Conservation (phyloP, 2,888 invertebrate species). For the Amblyteles armatorius region DNA sequence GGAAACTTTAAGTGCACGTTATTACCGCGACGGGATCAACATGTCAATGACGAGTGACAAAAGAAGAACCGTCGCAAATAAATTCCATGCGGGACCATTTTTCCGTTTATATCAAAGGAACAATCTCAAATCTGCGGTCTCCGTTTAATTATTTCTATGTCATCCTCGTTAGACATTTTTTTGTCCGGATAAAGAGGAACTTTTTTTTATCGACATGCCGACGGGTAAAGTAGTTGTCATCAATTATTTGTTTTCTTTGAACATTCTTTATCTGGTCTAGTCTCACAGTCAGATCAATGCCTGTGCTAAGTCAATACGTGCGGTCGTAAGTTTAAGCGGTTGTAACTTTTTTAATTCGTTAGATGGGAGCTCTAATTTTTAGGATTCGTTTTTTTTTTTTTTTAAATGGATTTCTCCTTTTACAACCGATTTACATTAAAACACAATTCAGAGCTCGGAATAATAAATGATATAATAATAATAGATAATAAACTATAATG, state of each 20-base stretch:
- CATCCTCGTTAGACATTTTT: background rate
- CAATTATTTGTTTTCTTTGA: background rate
- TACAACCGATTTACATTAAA: too few relatives aligned
- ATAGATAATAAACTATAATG: too few relatives aligned
- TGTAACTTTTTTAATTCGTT: too few relatives aligned
- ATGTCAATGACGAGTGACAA: slow-evolving; percentile 54
- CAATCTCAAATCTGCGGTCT: background rate
- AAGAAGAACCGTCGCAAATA: background rate
- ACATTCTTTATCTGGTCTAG: too few relatives aligned
- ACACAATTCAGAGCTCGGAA: too few relatives aligned
- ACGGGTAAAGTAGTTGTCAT: background rate
- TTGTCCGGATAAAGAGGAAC: slow-evolving; percentile 7
- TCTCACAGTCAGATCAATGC: too few relatives aligned
- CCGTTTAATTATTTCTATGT: background rate
- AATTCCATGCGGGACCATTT: slow-evolving; percentile 7
- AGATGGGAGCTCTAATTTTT: too few relatives aligned
- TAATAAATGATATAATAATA: too few relatives aligned
- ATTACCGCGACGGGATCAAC: slow-evolving; percentile 56
- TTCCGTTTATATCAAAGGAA: background rate
- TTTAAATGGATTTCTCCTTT: too few relatives aligned
- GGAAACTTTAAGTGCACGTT: slow-evolving; percentile 37
- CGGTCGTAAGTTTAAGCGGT: too few relatives aligned
- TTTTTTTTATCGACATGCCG: background rate
- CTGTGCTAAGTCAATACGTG: too few relatives aligned
- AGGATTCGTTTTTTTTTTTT: background rate